Conservation (phyloP, 2,797 vertebrate species). For the Tapera naevia region DNA sequence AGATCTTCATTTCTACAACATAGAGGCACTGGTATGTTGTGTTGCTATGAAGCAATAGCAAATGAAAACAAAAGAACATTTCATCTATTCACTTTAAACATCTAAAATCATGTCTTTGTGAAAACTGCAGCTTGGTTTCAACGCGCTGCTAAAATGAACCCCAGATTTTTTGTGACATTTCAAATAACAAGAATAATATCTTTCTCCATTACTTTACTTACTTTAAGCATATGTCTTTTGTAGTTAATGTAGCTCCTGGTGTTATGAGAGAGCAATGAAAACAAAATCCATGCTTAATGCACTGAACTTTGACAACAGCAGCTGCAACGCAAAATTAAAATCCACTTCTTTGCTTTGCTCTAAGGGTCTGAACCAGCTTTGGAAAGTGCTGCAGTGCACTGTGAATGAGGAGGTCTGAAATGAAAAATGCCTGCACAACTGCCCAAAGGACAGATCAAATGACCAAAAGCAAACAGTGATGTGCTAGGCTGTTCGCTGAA, state of each 20-base stretch:
- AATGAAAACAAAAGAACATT: neutral
- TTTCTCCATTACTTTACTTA: constrained; percentile 37
- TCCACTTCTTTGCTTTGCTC: constrained; percentile 29
- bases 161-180: constrained; percentile 7
- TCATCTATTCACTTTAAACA: neutral
- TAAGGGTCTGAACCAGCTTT: constrained; percentile 17
- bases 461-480: constrained; percentile 39
- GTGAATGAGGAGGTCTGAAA: constrained; percentile 11
- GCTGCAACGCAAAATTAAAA: constrained; percentile 66
- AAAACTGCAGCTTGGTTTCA: neutral
- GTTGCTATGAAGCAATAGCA: neutral
- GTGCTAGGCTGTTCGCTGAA: constrained; percentile 11
- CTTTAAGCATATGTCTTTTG: constrained; percentile 15
- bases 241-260: constrained; percentile 46
- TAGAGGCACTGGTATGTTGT: neutral
- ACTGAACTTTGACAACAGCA: constrained; percentile 61
- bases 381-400: neutral
- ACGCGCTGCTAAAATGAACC: constrained; percentile 12
- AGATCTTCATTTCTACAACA: neutral
- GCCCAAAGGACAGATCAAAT: constrained; percentile 44
- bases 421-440: neutral
- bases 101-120: neutral
- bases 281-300: constrained; percentile 51
- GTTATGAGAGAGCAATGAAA: constrained; percentile 38
- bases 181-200: constrained; percentile 31